phyloP scores from a whole-genome alignment of 2,888 invertebrate genomes.

The Meloe dianella region DNA sequence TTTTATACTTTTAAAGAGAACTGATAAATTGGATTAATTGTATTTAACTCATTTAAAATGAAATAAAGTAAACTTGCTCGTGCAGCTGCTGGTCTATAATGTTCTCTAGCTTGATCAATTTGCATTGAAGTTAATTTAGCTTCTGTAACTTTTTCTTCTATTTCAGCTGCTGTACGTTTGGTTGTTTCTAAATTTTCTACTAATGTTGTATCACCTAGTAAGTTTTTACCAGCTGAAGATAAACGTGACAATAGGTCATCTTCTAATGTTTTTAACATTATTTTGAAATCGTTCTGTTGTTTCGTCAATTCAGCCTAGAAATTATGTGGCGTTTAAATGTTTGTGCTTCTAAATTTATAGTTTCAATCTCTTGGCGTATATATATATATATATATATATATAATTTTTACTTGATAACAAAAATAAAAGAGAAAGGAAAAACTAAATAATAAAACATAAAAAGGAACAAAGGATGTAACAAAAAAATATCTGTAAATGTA shows the following conservation, averaged over 20 bases:
- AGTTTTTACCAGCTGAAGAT: slow-evolving; percentile 91
- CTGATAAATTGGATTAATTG: slow-evolving; percentile 96
- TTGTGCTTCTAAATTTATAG: neutral
- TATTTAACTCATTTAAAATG: slow-evolving; percentile 92
- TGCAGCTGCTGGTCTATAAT: slow-evolving; percentile 86
- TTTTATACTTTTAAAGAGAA: slow-evolving; percentile 86
- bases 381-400: neutral
- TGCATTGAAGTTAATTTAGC: slow-evolving; percentile 90
- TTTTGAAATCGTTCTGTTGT: slow-evolving; percentile 97
- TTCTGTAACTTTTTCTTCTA: slow-evolving; percentile 90
- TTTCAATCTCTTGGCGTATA: neutral
- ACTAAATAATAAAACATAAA: neutral
- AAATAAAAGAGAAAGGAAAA: neutral
- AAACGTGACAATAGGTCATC: slow-evolving; percentile 89
- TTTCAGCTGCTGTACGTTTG: slow-evolving; percentile 94
- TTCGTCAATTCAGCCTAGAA: slow-evolving; percentile 85
- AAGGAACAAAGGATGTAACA: neutral
- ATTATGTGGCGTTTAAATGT: neutral
- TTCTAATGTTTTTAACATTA: slow-evolving; percentile 89
- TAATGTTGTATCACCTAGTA: slow-evolving; percentile 91
- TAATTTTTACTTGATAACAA: neutral
- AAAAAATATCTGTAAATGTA: neutral
- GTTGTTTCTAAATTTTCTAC: slow-evolving; percentile 97
- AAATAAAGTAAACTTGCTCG: slow-evolving; percentile 94
- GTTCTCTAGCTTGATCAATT: slow-evolving; percentile 92